phyloP scores from a whole-genome alignment of 64 coral and sea anemone genomes.

The Porites australiensis region DNA sequence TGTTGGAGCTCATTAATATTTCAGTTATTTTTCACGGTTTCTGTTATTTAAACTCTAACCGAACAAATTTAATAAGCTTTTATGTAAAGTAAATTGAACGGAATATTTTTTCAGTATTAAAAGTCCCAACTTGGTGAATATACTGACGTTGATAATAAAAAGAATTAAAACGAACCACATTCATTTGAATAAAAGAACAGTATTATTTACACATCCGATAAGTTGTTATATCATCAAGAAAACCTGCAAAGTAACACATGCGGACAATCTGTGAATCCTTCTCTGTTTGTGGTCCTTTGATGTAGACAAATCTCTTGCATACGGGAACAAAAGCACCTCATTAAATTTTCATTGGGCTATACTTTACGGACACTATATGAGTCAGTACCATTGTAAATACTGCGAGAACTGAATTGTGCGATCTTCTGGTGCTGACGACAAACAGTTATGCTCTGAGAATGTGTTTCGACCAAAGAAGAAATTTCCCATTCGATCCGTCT shows the following conservation, averaged over 20 bases:
- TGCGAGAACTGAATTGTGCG: too few species aligned
- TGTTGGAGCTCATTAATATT: slow-evolving; percentile 22
- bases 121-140: not conserved
- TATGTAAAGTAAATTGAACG: not conserved
- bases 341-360: not conserved
- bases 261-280: not conserved
- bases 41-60: not conserved
- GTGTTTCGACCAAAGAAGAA: too few species aligned
- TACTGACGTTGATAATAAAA: not conserved
- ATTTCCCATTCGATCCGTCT: too few species aligned
- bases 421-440: too few species aligned
- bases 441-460: too few species aligned
- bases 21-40: slow-evolving; percentile 20
- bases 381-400: too few species aligned
- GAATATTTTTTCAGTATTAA: not conserved
- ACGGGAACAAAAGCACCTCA: not conserved
- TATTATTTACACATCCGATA: not conserved
- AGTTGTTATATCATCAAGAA: not conserved
- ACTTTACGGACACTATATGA: too few species aligned
- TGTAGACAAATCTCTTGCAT: not conserved
- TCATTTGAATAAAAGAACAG: not conserved
- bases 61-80: slow-evolving; percentile 16
- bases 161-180: not conserved
- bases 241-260: not conserved
- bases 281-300: not conserved